phyloP scores from a whole-genome alignment of 1,140 invertebrate species.

The Acyrthosiphon pisum region DNA sequence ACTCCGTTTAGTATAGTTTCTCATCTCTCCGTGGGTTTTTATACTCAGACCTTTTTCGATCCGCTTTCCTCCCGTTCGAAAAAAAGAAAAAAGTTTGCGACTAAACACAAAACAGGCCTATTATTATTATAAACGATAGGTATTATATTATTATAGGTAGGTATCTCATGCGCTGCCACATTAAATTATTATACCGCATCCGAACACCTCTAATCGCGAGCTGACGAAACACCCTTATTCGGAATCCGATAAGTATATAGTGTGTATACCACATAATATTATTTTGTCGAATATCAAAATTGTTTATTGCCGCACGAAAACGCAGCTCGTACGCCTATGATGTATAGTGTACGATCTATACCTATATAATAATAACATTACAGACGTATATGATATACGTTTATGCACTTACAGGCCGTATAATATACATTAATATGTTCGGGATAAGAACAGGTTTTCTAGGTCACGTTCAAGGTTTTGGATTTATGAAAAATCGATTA shows the following conservation, averaged over 20 bases:
- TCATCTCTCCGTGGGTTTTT: not conserved
- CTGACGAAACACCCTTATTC: conserved; percentile 13
- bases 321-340: not conserved
- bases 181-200: not conserved
- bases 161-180: not conserved
- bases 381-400: not conserved
- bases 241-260: not conserved
- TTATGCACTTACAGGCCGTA: not conserved
- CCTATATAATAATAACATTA: not conserved
- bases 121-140: not conserved
- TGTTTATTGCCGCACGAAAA: not conserved
- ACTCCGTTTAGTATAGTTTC: too few species aligned
- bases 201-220: not conserved
- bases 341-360: not conserved
- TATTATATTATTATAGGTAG: not conserved
- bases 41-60: not conserved
- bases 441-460: conserved; percentile 13
- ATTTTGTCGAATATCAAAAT: not conserved
- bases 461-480: conserved; percentile 1
- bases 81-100: not conserved
- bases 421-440: not conserved
- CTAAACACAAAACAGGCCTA: not conserved
- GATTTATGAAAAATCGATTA: conserved; percentile 31
- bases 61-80: not conserved
- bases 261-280: not conserved